Evolutionary conservation across 2,113 vertebrate genomes (phyloP), one percentile per base, ranked within the genome.

Genomic region (Sinocyclocheilus maitianheensis): DNA sequence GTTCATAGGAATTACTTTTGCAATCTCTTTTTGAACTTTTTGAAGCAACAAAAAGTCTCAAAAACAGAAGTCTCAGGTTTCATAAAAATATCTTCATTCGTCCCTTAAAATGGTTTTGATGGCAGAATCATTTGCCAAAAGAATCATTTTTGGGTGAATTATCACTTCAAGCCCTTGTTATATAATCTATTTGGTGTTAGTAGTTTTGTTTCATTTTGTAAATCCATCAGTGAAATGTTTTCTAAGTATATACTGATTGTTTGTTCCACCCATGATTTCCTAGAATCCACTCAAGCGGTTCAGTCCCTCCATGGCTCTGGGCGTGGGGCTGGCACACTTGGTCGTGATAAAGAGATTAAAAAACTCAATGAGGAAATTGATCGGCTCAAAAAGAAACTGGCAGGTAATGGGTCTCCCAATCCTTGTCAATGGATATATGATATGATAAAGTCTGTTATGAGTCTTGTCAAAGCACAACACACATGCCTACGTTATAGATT

Each of bases 321-420:
- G 2, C 94, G 95, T 71, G 87, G 95, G 76, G 86, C 94, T 72
- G 94, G 95, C 77, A 94, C 94, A 10, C 86, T 96, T 40, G 94
- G 91, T 60, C 93, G 96, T 5, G 97, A 99, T 91, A 97, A 97
- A 85, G 98, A 99, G 91, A 96, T 98, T 48, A 98, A 97, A 91
- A 98, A 96, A 89, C 92, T 99, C 26, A 99, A 97, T 71, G 98
- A 99, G 85, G 98, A 99, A 91, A 97, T 99, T 0, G 98, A 99
- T 18, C 95, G 96, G 0, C 93, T 99, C 51, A 99, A 97, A 93
- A 97, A 94, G 88, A 98, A 97, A 91, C 93, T 99, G 87, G 94
- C 97, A 94, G 98, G 98, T 99, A 69, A 89, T 92, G 40, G 43
- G 5, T 20, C 26, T 18, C n/a, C 12, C 13, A 60, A 10, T 81